Base-by-base conservation (phyloP, 2,888 invertebrate genomes). In the Dione juno region DNA sequence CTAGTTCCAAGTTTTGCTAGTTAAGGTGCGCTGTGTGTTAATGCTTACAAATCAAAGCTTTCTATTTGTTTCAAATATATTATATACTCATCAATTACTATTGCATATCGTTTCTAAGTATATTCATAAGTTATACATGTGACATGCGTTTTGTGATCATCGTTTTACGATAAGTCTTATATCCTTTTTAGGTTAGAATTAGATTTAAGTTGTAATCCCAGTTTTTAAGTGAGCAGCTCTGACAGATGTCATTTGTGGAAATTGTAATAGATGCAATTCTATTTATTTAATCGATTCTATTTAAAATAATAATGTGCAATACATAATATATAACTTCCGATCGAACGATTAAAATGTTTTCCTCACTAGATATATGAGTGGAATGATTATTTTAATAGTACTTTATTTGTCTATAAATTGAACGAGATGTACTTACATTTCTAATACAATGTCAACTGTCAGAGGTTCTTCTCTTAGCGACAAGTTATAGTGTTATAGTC, bases 1-100 rank as follows among this genome's bases (percentile, higher is more conserved):
- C 87, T 90, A 85, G 86, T 86, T 74, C 86, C 88, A 88, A 88
- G 88, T 86, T 91, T 88, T 90, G 89, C 84, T 90, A 88, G 86
- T 88, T 92, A 89, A 87, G 89, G 80, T 80, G 80, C 77, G 88
- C 82, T 89, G 88, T 88, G 86, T 90, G 89, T 90, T 85, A 84
- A 83, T 76, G 89, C 89, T 91, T 89, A 82, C 73, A 80, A 77
- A 75, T 76, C 72, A 71, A 69, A 80, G 80, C 83, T 84, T 78
- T 75, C 74, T 78, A 78, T 81, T 82, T 78, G 72, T 82, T 84
- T 85, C 81, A 84, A 81, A 76, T 84, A 84, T 78, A 80, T 78
- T 74, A 83, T 81, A 86, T 88, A 90, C 87, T 89, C 88, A 88
- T 88, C 86, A 90, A 89, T 89, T 88, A 89, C 76, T 84, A 82